Evolutionary conservation across 2,888 invertebrate species (phyloP).

Genomic region (Drosophila affinis): DNA sequence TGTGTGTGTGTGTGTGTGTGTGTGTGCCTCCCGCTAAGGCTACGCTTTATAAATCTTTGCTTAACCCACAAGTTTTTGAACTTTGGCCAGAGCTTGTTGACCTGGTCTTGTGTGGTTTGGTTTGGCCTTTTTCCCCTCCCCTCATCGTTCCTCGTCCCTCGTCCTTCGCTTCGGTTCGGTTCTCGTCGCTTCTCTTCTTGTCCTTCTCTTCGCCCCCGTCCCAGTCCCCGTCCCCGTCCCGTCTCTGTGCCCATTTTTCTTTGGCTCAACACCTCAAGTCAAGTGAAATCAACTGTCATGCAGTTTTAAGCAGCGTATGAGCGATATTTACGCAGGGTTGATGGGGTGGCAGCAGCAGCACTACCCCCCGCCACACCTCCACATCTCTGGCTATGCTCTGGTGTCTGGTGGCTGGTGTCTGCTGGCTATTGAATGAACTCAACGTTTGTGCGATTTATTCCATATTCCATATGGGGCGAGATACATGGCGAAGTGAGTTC

Average conservation of each 20-base stretch:
- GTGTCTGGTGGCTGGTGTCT: not conserved
- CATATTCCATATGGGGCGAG: slow-evolving; percentile 19
- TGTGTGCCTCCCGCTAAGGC: too few species aligned
- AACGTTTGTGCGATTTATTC: slow-evolving; percentile 64
- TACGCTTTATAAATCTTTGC: slow-evolving; percentile 59
- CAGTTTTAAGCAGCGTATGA: slow-evolving; percentile 77
- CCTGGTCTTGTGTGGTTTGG: slow-evolving; percentile 10
- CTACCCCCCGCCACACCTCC: not conserved
- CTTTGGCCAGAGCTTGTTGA: slow-evolving; percentile 48
- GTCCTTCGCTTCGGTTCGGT: not conserved
- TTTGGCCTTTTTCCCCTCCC: not conserved
- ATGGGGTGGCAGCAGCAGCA: too few species aligned
- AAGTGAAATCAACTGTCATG: slow-evolving; percentile 73
- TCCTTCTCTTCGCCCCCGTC: not conserved
- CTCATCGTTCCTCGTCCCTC: too few species aligned
- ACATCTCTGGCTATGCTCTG: not conserved
- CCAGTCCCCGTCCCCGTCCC: not conserved
- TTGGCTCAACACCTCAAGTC: slow-evolving; percentile 47
- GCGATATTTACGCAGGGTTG: slow-evolving; percentile 56
- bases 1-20: too few species aligned
- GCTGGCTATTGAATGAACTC: slow-evolving; percentile 53
- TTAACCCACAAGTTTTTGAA: slow-evolving; percentile 64
- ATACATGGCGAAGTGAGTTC: slow-evolving; percentile 2
- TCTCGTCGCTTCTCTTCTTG: slow-evolving; percentile 16
- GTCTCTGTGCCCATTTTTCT: slow-evolving; percentile 31